phyloP scores from a whole-genome alignment of 2,888 invertebrate genomes.

The Sceliomorpha sp. region DNA sequence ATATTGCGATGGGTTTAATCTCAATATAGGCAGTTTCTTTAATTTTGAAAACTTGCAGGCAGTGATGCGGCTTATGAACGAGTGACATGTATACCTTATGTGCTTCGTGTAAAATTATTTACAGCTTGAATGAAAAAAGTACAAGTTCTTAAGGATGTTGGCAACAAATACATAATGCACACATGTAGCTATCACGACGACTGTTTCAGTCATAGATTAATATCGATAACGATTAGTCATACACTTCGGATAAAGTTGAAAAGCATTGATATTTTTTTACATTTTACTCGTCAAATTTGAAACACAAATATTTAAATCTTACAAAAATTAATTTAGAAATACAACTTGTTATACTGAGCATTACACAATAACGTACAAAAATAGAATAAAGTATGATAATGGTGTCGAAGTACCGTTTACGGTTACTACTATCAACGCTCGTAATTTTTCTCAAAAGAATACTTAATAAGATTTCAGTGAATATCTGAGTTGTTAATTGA shows the following conservation, averaged over 20 bases:
- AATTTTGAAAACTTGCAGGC: constrained; percentile 32
- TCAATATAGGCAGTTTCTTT: constrained; percentile 12
- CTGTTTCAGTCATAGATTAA: constrained; percentile 19
- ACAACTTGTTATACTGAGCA: no score
- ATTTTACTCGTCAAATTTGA: no score
- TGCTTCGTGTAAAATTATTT: not conserved
- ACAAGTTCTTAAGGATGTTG: constrained; percentile 44
- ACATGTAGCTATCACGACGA: constrained; percentile 38
- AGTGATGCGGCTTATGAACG: constrained; percentile 25
- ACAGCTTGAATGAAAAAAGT: constrained; percentile 10
- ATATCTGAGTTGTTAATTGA: no score
- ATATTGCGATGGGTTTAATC: not conserved
- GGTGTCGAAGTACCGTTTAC: no score
- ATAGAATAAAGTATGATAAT: no score
- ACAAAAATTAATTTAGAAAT: no score
- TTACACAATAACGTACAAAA: no score
- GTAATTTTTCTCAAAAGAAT: no score
- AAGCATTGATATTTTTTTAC: constrained; percentile 28
- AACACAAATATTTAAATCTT: no score
- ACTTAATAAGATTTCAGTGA: constrained; percentile 33
- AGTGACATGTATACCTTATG: not conserved
- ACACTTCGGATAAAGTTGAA: constrained; percentile 50
- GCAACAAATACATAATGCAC: constrained; percentile 37
- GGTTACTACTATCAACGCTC: no score
- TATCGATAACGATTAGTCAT: constrained; percentile 50